Conservation (phyloP, 2,113 vertebrate genomes). For the Melanostigma gelatinosum region DNA sequence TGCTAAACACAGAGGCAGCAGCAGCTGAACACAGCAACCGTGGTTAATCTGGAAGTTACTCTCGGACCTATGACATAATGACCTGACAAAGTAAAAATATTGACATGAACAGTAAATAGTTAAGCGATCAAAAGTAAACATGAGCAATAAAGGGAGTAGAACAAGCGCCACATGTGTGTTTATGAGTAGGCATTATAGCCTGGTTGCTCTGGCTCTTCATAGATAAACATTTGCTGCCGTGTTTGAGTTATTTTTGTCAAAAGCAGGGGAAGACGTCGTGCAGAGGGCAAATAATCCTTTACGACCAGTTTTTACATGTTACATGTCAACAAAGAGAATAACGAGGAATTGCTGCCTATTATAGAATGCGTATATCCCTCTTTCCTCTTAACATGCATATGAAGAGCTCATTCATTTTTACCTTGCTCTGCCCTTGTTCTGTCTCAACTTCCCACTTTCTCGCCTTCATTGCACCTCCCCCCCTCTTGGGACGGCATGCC, state of each 20-base stretch:
- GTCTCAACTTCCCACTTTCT: constrained; percentile 16
- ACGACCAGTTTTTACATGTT: constrained; percentile 52
- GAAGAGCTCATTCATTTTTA: constrained; percentile 41
- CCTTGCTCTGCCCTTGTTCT: constrained; percentile 45
- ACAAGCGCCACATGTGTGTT: constrained; percentile 18
- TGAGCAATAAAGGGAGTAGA: background rate
- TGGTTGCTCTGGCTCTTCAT: background rate
- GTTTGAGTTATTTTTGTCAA: constrained; percentile 51
- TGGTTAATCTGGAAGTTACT: constrained; percentile 3
- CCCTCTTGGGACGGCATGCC: constrained; percentile 15
- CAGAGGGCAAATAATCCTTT: constrained; percentile 34
- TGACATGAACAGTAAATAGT: background rate
- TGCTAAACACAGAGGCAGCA: constrained; percentile 29
- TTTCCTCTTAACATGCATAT: constrained; percentile 29
- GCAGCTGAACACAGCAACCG: constrained; percentile 25
- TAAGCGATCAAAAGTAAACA: constrained; percentile 3
- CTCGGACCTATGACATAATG: background rate
- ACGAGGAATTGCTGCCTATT: constrained; percentile 19
- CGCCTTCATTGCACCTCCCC: background rate
- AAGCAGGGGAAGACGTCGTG: constrained; percentile 20
- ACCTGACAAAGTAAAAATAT: background rate
- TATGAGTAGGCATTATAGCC: background rate
- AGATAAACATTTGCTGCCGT: constrained; percentile 23
- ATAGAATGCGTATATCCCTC: background rate
- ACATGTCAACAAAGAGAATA: constrained; percentile 47